These are phyloP conservation scores for Caranx melampygus DNA, from an alignment of 2,113 vertebrate species.

Conservation along the genomic window DNA sequence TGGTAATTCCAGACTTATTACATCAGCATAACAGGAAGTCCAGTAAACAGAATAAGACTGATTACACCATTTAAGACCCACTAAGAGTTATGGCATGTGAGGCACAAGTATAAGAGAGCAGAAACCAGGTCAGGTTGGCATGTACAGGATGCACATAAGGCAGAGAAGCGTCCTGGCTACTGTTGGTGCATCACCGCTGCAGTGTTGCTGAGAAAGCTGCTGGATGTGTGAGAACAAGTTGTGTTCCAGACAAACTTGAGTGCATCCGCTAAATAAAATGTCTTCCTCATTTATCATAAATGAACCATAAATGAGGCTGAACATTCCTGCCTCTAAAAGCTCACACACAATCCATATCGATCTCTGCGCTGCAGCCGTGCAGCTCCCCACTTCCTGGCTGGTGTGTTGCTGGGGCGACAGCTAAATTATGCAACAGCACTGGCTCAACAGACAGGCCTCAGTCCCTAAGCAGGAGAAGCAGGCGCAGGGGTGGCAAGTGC, in stretches of 20 bases:
- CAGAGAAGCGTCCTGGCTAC: conserved; percentile 17
- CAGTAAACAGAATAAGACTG: conserved; percentile 66
- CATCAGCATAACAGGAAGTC: conserved; percentile 73
- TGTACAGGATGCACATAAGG: background rate
- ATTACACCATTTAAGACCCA: conserved; percentile 70
- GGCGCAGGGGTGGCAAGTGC: conserved; percentile 26
- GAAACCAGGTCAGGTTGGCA: conserved; percentile 40
- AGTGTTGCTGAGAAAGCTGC: background rate
- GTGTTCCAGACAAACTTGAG: conserved; percentile 39
- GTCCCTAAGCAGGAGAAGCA: conserved; percentile 37
- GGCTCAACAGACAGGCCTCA: conserved; percentile 64
- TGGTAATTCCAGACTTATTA: conserved; percentile 70
- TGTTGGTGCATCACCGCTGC: background rate
- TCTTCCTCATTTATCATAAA: conserved; percentile 67
- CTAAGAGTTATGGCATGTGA: conserved; percentile 57
- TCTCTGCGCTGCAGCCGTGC: conserved; percentile 63
- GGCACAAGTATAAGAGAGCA: conserved; percentile 29
- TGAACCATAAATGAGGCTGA: conserved; percentile 59
- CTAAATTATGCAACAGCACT: conserved; percentile 84
- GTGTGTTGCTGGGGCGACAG: conserved; percentile 79
- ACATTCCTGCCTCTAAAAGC: conserved; percentile 69
- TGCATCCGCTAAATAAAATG: conserved; percentile 42
- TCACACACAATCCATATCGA: conserved; percentile 76
- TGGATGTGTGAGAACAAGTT: background rate
- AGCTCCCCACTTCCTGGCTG: conserved; percentile 74